Percentiles rank a stretch among this genome's conserved stretches.
Evolutionary conservation across 1,140 invertebrate species (phyloP).

Genomic region (Euwallacea similis): DNA sequence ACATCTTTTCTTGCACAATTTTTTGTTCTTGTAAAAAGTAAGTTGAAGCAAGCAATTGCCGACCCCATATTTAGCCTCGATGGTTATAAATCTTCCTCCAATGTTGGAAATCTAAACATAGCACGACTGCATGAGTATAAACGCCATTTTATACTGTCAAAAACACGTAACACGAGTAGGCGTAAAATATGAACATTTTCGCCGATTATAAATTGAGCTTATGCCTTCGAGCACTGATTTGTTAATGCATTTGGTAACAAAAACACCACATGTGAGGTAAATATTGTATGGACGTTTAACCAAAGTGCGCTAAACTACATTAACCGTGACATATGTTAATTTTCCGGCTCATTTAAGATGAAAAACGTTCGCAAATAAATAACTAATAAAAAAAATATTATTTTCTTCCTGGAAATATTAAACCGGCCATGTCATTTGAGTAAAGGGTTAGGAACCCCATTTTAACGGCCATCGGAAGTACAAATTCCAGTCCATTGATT

Average conservation of each 20-base stretch:
- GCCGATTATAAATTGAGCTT: slow-evolving; percentile 23
- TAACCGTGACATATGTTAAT: slow-evolving; percentile 23
- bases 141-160: slow-evolving; percentile 23
- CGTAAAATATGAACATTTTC: slow-evolving; percentile 17
- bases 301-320: slow-evolving; percentile 16
- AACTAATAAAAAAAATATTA: slow-evolving; percentile 1
- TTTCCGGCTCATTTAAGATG: slow-evolving; percentile 21
- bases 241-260: slow-evolving; percentile 19
- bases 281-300: background rate
- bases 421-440: too few species aligned
- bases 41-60: too few species aligned
- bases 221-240: slow-evolving; percentile 24
- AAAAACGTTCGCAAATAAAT: background rate
- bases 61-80: background rate
- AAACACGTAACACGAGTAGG: slow-evolving; percentile 23
- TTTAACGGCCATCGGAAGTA: too few species aligned
- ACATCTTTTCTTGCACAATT: too few species aligned
- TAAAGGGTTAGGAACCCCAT: too few species aligned
- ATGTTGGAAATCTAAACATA: slow-evolving; percentile 9
- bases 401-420: too few species aligned
- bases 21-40: too few species aligned
- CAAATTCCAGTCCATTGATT: too few species aligned
- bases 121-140: slow-evolving; percentile 3
- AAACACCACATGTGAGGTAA: background rate
- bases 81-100: background rate